Conservation (phyloP, 2,113 vertebrate species). For the Prochilodus magdalenae region DNA sequence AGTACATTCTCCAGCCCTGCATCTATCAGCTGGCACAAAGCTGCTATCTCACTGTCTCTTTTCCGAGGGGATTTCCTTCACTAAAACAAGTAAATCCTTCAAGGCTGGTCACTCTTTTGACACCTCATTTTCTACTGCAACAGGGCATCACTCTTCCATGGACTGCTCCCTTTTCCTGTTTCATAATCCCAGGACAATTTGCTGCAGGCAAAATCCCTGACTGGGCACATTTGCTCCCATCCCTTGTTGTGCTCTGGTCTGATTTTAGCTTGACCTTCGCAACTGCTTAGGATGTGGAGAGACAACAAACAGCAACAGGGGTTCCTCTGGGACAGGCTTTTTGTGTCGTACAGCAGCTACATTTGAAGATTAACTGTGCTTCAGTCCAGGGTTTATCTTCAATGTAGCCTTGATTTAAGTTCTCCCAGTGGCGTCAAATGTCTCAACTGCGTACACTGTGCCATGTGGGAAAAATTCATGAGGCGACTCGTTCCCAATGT, state of each 20-base stretch:
- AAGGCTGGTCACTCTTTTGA: neutral
- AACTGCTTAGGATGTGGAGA: neutral
- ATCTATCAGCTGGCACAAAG: neutral
- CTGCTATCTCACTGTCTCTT: neutral
- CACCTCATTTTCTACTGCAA: neutral
- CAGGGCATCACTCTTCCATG: neutral
- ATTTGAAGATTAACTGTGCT: slow-evolving; percentile 20
- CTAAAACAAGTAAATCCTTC: slow-evolving; percentile 6
- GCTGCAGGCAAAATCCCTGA: neutral
- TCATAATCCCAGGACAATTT: neutral
- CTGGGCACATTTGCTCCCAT: slow-evolving; percentile 7
- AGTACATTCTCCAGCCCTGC: neutral
- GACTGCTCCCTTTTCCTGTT: slow-evolving; percentile 13
- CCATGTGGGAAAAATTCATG: neutral
- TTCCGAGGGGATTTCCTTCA: neutral
- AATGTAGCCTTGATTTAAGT: slow-evolving; percentile 2
- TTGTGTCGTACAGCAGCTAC: slow-evolving; percentile 9
- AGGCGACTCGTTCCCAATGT: neutral
- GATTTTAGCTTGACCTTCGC: slow-evolving; percentile 23
- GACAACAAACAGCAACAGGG: slow-evolving; percentile 24
- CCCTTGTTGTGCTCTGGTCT: neutral
- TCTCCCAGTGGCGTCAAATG: neutral
- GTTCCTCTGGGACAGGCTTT: neutral
- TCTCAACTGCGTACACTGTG: neutral
- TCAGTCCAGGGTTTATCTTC: slow-evolving; percentile 20